Conservation (phyloP, 2,888 invertebrate species). For the Yponomeuta cagnagella region DNA sequence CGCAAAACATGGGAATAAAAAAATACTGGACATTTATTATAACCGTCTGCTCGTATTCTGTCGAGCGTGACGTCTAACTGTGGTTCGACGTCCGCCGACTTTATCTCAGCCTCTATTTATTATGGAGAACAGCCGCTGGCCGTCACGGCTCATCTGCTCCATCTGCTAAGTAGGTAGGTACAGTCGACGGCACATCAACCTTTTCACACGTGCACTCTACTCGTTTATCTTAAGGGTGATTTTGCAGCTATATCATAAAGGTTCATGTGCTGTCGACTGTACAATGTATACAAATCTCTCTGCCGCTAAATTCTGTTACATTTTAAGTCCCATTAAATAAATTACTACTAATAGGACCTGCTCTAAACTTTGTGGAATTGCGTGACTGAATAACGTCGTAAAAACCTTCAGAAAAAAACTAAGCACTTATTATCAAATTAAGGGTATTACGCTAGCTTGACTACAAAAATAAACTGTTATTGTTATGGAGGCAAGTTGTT, state of each 20-base stretch:
- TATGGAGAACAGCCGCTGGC: conserved; percentile 45
- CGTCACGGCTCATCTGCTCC: conserved; percentile 41
- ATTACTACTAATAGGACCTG: neutral
- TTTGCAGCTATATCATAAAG: too few species aligned
- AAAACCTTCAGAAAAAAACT: conserved; percentile 44
- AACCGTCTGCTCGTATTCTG: conserved; percentile 24
- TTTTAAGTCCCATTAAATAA: neutral
- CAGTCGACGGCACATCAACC: too few species aligned
- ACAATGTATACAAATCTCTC: neutral
- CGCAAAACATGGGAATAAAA: conserved; percentile 22
- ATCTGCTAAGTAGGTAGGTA: conserved; percentile 14
- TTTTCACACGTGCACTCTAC: too few species aligned
- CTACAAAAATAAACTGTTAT: conserved; percentile 32
- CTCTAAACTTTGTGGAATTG: conserved; percentile 26
- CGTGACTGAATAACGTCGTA: conserved; percentile 56
- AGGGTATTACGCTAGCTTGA: conserved; percentile 48
- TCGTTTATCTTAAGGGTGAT: too few species aligned
- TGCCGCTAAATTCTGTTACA: neutral
- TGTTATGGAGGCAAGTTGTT: neutral
- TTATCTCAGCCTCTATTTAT: conserved; percentile 41
- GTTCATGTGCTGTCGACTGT: too few species aligned
- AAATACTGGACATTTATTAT: conserved; percentile 37
- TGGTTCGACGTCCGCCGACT: conserved; percentile 25
- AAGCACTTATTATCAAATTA: conserved; percentile 54
- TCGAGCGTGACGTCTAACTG: conserved; percentile 45